Base-by-base conservation (phyloP, 2,797 vertebrate genomes). In the Phyllotis vaccarum region DNA sequence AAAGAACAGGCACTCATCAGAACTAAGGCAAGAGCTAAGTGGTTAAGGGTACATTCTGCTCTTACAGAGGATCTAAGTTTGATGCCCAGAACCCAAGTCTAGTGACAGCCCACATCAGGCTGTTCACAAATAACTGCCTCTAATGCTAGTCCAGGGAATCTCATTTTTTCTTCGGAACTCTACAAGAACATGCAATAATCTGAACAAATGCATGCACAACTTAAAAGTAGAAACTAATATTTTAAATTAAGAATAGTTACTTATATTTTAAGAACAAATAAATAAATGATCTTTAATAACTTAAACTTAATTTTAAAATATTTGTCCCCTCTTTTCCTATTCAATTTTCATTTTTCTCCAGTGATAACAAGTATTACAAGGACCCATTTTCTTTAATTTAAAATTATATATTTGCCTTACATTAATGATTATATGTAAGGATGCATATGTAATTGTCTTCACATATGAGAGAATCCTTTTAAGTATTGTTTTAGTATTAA, bases 391-490 rank as follows among this genome's bases (percentile, higher is more conserved):
- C 43, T 78, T 74, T 27, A 37, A 49, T 82, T 93, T 92, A 75
- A 83, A 90, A 78, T n/a, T 43, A 37, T 29, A 64, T 37, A 72
- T 13, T 52, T 78, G 68, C 87, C 78, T 56, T 82, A 70, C 93
- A 90, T 62, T 75, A 89, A 92, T 81, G 6, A 78, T 10, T 37
- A 17, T 22, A 22, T 76, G 2, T 9, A 17, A 60, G 34, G 3
- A 52, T 17, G 22, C 5, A 66, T 37, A 75, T 37, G 40, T 46
- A 74, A 46, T 66, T 95, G 46, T 75, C 64, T 90, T 85, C 66
- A 66, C 3, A 86, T 91, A 93, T 80, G 58, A 27, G 49, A 95
- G 75, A 92, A 24, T 70, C 64, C 31, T 76, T 92, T 54, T 76
- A 34, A 91, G 74, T 76, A 66, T 14, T 74, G 1, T 91, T 21